Percentiles rank a stretch among this genome's conserved stretches.
Conservation (phyloP, 2,113 vertebrate genomes). For the Phalacrocorax carbo region DNA sequence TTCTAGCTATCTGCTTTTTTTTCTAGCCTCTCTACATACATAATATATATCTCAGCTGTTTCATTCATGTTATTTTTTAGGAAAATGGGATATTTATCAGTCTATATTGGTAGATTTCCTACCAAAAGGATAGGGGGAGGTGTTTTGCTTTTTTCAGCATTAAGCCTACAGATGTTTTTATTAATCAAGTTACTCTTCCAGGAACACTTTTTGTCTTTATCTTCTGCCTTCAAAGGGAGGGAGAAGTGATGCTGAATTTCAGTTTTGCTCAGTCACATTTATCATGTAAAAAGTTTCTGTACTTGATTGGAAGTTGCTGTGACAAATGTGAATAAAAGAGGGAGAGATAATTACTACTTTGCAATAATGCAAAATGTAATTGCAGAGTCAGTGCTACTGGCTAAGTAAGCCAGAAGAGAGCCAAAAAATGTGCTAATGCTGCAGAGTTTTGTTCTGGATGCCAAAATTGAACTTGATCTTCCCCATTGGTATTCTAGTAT, state of each 20-base stretch:
- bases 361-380: not conserved
- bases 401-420: not conserved
- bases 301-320: not conserved
- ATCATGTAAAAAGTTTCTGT: not conserved
- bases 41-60: not conserved
- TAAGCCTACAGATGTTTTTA: not conserved
- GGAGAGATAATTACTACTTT: conserved; percentile 16
- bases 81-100: not conserved
- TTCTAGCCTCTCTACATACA: not conserved
- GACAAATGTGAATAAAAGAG: conserved; percentile 1
- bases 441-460: not conserved
- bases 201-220: not conserved
- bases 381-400: conserved; percentile 19
- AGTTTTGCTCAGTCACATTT: not conserved
- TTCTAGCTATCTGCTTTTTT: not conserved
- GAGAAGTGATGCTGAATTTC: not conserved
- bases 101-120: not conserved
- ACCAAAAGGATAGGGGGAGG: not conserved
- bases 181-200: not conserved
- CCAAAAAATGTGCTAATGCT: not conserved
- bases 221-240: not conserved
- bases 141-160: not conserved
- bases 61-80: not conserved
- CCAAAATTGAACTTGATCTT: conserved; percentile 25
- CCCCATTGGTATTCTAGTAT: not conserved